phyloP scores from a whole-genome alignment of 2,888 invertebrate genomes.

The Chrysina gloriosa region DNA sequence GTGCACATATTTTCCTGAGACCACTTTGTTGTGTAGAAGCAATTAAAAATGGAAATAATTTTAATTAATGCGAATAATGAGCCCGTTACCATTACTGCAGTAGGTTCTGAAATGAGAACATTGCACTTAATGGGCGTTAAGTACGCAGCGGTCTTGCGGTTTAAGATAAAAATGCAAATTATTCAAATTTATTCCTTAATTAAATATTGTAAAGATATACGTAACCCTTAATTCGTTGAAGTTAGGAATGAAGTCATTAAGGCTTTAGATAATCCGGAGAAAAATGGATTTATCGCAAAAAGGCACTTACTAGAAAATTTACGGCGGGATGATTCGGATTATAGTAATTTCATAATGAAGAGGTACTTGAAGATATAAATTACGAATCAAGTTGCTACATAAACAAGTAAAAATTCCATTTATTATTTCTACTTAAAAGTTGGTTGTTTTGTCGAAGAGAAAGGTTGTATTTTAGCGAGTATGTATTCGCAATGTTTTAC shows the following conservation, averaged over 20 bases:
- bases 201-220: slow-evolving; percentile 13
- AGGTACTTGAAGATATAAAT: too few relatives aligned
- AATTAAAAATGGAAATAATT: too few relatives aligned
- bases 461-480: too few relatives aligned
- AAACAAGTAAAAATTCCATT: too few relatives aligned
- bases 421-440: too few relatives aligned
- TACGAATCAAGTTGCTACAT: too few relatives aligned
- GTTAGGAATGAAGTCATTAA: slow-evolving; percentile 12
- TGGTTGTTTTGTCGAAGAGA: too few relatives aligned
- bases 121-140: neutral
- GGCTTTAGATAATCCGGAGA: neutral
- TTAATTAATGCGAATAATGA: neutral
- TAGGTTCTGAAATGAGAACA: neutral
- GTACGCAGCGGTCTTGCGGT: neutral
- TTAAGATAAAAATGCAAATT: slow-evolving; percentile 30
- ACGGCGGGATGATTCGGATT: neutral
- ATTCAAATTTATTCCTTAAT: slow-evolving; percentile 31
- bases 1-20: too few relatives aligned
- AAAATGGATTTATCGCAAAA: slow-evolving; percentile 6
- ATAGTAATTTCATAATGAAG: neutral
- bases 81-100: neutral
- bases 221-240: neutral
- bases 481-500: too few relatives aligned
- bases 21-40: too few relatives aligned
- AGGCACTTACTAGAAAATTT: neutral